Evolutionary conservation across 1,140 invertebrate genomes (phyloP).

Genomic region (Papilio helenus): DNA sequence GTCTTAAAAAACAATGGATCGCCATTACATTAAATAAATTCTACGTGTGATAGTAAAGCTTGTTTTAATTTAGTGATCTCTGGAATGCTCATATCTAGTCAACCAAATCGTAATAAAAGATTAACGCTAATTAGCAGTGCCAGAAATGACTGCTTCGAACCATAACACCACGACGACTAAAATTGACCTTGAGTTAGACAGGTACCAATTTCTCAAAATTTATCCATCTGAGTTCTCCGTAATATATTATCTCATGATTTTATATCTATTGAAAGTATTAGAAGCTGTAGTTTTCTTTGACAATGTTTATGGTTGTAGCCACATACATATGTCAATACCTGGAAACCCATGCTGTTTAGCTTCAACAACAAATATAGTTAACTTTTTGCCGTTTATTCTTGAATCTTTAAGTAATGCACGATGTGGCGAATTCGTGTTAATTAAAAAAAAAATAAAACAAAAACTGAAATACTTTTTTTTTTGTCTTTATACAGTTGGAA

Average conservation of each 20-base stretch:
- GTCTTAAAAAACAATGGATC: constrained; percentile 40
- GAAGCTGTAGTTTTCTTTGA: too few species aligned
- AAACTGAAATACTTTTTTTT: too few species aligned
- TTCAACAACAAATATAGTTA: too few species aligned
- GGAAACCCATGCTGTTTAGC: too few species aligned
- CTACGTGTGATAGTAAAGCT: not conserved
- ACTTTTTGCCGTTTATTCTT: too few species aligned
- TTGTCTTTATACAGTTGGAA: too few species aligned
- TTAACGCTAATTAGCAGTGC: not conserved
- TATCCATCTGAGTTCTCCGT: not conserved
- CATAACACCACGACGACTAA: not conserved
- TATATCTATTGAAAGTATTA: too few species aligned
- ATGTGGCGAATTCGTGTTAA: too few species aligned
- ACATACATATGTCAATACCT: too few species aligned
- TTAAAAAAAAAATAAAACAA: not conserved
- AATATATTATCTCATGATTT: not conserved
- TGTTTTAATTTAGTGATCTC: not conserved
- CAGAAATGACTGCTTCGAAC: not conserved
- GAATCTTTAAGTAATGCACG: too few species aligned
- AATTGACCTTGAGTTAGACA: not conserved
- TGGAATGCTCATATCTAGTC: not conserved
- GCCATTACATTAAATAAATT: constrained; percentile 28
- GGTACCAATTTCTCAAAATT: not conserved
- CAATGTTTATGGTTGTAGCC: too few species aligned
- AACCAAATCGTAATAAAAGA: not conserved